Evolutionary conservation across 2,888 invertebrate species (phyloP), one percentile per base, ranked within the genome.

Genomic region (Dioctria linearis): DNA sequence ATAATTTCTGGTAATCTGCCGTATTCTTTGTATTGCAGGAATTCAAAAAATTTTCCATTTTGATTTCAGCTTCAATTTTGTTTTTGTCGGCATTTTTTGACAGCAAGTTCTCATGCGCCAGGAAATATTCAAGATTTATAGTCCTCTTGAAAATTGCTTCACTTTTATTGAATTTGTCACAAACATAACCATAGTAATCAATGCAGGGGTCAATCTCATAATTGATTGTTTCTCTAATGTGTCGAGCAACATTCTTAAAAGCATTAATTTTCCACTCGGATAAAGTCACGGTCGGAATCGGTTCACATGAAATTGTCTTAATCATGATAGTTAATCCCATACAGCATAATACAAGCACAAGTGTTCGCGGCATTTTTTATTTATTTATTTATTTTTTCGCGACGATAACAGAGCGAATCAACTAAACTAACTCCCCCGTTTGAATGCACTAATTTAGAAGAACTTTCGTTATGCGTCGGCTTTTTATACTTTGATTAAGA

Each of bases 151-250:
- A 39, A 13, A 54, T n/a, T 54, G 69, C 39, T 4, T 69, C n/a
- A 39, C 46, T 69, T 4, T 13, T 69, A 39, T 51, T 69, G 39
- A 69, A 69, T 9, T 37, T 69, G 25, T 51, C 69, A 51, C 73
- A 73, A 57, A 73, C 42, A 13, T 73, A 42, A 4, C 25, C 57
- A 42, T 57, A 73, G 51, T 73, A 73, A n/a, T 73, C 57, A 9
- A 57, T 57, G 13, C 73, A 73, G 6, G 73, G 73, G 6, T 73
- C 43, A 11, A 43, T 42, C n/a, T 73, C 73, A 3, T 40, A 4
- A 13, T 73, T 73, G 5, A 73, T 13, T 3, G 57, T 40, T 3
- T 57, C 11, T 43, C 57, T 40, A 3, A 73, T 59, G 49, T 73
- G 40, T 3, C 43, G 42, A 6, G 73, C 73, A 25, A 73, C 6